Evolutionary conservation across 1,140 invertebrate genomes (phyloP).

Genomic region (Magallana angulata): DNA sequence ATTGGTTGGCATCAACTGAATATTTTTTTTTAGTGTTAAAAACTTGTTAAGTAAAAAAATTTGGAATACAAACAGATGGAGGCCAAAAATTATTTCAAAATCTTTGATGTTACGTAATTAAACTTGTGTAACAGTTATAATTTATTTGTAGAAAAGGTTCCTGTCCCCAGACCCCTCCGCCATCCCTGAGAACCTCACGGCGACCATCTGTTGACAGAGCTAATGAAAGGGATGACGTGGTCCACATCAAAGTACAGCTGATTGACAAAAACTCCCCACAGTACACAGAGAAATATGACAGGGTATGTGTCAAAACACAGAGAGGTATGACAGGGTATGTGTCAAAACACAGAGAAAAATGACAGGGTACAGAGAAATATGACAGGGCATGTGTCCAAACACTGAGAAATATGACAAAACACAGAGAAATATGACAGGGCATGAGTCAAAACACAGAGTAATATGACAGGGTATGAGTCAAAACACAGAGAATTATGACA

Average conservation of each 20-base stretch:
- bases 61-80: no score
- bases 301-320: constrained; percentile 69
- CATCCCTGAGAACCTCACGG: constrained; percentile 81
- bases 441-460: no score
- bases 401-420: constrained; percentile 78
- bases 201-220: constrained; percentile 58
- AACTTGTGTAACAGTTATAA: no score
- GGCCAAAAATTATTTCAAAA: background rate
- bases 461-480: no score
- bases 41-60: no score
- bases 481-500: no score
- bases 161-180: constrained; percentile 87
- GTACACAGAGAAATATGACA: constrained; percentile 82
- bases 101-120: background rate
- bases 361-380: constrained; percentile 75
- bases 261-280: constrained; percentile 83
- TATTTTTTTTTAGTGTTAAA: no score
- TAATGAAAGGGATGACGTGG: constrained; percentile 77
- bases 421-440: no score
- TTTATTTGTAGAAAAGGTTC: constrained; percentile 21
- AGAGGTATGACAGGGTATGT: no score
- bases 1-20: no score
- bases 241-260: constrained; percentile 83
- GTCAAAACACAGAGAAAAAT: no score
- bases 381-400: constrained; percentile 84